These are phyloP conservation scores for Luehdorfia chinensis DNA, from an alignment of 1,140 invertebrate genomes.

Conservation along the genomic window DNA sequence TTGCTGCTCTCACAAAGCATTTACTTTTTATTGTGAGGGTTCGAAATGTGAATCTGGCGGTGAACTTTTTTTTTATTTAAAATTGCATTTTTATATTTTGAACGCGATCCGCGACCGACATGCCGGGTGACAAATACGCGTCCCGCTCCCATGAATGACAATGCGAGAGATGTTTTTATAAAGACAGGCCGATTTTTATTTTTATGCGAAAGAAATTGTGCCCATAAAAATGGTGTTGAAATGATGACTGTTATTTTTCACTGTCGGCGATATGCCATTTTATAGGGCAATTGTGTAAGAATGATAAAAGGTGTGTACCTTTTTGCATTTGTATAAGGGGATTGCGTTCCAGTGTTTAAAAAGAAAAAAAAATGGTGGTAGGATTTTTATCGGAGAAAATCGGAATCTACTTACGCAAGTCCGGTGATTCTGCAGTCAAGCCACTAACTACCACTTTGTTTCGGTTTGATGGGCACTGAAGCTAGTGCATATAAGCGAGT, in stretches of 20 bases:
- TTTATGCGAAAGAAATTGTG: slow-evolving; percentile 74
- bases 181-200: slow-evolving; percentile 67
- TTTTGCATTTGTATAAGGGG: slow-evolving; percentile 20
- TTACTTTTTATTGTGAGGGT: slow-evolving; percentile 59
- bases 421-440: no score
- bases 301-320: slow-evolving; percentile 42
- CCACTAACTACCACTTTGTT: no score
- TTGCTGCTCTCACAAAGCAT: slow-evolving; percentile 11
- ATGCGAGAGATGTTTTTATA: slow-evolving; percentile 76
- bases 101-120: slow-evolving; percentile 58
- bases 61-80: slow-evolving; percentile 56
- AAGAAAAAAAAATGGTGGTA: no score
- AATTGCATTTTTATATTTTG: slow-evolving; percentile 76
- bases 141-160: slow-evolving; percentile 72
- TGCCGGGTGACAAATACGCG: slow-evolving; percentile 72
- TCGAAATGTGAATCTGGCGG: slow-evolving; percentile 38
- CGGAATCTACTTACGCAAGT: no score
- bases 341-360: not conserved
- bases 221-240: slow-evolving; percentile 69
- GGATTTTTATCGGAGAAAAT: no score
- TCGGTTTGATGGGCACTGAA: no score
- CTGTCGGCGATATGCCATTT: slow-evolving; percentile 61
- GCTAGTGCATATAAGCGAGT: no score
- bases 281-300: slow-evolving; percentile 57
- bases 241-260: slow-evolving; percentile 73